Conservation (phyloP, 2,113 vertebrate species). For the Monopterus albus region DNA sequence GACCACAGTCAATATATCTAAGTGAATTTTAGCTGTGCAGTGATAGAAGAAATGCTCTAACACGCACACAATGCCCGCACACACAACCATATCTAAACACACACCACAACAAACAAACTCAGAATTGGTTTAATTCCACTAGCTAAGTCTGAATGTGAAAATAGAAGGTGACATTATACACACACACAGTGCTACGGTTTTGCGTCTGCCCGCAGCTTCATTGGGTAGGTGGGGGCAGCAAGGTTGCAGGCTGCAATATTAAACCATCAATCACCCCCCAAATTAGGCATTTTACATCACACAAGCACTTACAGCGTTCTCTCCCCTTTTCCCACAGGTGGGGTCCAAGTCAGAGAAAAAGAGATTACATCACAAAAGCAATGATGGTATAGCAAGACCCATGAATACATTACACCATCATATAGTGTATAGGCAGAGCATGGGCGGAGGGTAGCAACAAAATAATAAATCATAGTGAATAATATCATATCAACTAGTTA, state of each 20-base stretch:
- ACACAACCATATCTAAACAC: conserved; percentile 30
- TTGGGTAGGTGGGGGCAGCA: conserved; percentile 84
- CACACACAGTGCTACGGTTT: conserved; percentile 75
- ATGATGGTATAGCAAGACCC: conserved; percentile 67
- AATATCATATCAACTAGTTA: conserved; percentile 66
- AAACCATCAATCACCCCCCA: conserved; percentile 88
- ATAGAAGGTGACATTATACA: conserved; percentile 85
- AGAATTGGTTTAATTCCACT: conserved; percentile 84
- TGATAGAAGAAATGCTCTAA: conserved; percentile 61
- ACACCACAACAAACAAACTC: conserved; percentile 71
- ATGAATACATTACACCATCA: conserved; percentile 72
- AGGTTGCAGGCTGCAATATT: conserved; percentile 88
- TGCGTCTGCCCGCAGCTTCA: conserved; percentile 84
- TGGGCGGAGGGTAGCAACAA: conserved; percentile 25
- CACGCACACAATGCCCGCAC: conserved; percentile 36
- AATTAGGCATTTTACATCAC: conserved; percentile 87
- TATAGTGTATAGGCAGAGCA: conserved; percentile 55
- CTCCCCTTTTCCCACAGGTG: conserved; percentile 81
- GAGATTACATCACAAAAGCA: conserved; percentile 81
- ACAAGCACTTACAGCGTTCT: conserved; percentile 77
- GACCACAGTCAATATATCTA: conserved; percentile 81
- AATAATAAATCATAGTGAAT: conserved; percentile 75
- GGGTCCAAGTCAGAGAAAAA: conserved; percentile 73
- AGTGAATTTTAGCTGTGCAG: conserved; percentile 74
- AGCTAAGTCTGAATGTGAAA: conserved; percentile 80